Base-by-base conservation (phyloP, 2,888 invertebrate genomes). In the Microplitis manilae region DNA sequence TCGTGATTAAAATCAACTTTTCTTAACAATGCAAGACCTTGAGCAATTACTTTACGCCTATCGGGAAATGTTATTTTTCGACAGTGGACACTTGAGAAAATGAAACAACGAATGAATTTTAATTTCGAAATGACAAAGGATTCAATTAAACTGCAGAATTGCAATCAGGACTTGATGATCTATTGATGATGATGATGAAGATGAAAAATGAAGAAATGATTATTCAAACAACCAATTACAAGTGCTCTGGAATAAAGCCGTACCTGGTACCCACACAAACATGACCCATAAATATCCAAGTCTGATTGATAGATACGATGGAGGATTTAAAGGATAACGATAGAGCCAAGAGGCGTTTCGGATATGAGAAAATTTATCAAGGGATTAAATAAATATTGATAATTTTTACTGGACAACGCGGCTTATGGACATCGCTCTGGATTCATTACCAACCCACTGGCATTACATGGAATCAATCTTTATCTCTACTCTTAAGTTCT, bases 191-290 rank as follows among this genome's bases (percentile, higher is more conserved):
- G 40, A 62, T 30, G 30, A 30, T 30, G 40, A 62, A 40, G 61
- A 72, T 68, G 67, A 72, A 73, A 68, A 69, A 73, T 20, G 72
- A 73, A 68, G 6, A 9, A 70, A 71, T 30, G 8, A 71, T 68
- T 41, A 6, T n/a, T 61, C 13, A 68, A 38, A 61, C 50, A 20
- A 38, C 67, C 15, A 30, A 30, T 40, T 38, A 38, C 20, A 17
- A 60, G 64, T 71, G 70, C 71, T 73, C 67, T 71, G 78, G 75
- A 80, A 77, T 77, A 20, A 84, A 83, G 82, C 75, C 83, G 84
- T 83, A 75, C 83, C 83, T 84, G 83, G 83, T 85, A 84, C 82
- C 83, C 85, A 84, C 84, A 82, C 30, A 20, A 62, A 61, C 76
- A 62, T 64, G 40, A 73, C 41, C 17, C 13, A 8, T 17, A 7